A percentile compares a stretch with the other conserved stretches of the same genome.
These are phyloP conservation scores for Himalopsyche phryganea DNA, from an alignment of 1,140 invertebrate genomes.

Conservation along the genomic window DNA sequence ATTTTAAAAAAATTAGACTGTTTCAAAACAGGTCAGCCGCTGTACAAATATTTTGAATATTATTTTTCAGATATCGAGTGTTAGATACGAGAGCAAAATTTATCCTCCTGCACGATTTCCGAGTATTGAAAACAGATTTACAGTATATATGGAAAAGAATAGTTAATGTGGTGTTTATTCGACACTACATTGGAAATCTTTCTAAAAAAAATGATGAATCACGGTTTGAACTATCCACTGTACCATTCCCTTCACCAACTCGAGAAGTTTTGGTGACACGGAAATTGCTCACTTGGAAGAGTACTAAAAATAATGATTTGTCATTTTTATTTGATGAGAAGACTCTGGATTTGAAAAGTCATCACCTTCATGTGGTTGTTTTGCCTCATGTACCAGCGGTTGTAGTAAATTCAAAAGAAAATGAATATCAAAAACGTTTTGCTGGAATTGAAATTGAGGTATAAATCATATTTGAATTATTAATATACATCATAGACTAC, in stretches of 20 bases:
- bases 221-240: constrained; percentile 66
- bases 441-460: constrained; percentile 64
- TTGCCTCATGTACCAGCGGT: constrained; percentile 71
- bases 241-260: constrained; percentile 64
- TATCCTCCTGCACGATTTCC: constrained; percentile 63
- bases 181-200: constrained; percentile 47
- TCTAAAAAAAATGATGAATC: constrained; percentile 40
- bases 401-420: constrained; percentile 46
- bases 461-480: no score
- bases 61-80: constrained; percentile 56
- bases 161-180: constrained; percentile 70
- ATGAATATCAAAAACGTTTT: constrained; percentile 31
- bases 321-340: constrained; percentile 58
- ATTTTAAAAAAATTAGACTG: no score
- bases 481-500: no score
- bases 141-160: constrained; percentile 75
- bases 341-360: constrained; percentile 55
- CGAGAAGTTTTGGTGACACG: constrained; percentile 51
- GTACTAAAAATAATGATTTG: constrained; percentile 55
- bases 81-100: constrained; percentile 67
- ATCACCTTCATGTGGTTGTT: constrained; percentile 58
- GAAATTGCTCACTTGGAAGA: constrained; percentile 62
- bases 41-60: background rate
- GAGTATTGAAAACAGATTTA: constrained; percentile 61
- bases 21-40: no score